A percentile compares a stretch with the other conserved stretches of the same genome.
Conservation (phyloP, 1,140 invertebrate species). For the Drosophila navojoa region DNA sequence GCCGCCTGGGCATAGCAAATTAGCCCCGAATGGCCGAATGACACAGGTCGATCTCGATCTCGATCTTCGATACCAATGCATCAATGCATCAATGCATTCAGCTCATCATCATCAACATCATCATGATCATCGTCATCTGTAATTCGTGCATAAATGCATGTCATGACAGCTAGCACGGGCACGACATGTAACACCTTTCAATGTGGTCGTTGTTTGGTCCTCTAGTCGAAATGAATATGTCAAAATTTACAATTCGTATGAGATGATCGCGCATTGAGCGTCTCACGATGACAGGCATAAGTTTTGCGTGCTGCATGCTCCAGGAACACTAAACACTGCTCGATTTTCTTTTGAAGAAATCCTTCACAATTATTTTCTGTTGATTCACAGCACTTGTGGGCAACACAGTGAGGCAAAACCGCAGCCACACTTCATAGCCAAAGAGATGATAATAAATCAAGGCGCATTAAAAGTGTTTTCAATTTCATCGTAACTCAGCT, state of each 20-base stretch:
- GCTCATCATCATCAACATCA: constrained; percentile 26
- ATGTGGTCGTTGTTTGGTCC: constrained; percentile 44
- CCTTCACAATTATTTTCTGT: constrained; percentile 63
- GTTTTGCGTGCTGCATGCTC: constrained; percentile 28
- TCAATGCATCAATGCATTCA: constrained; percentile 13
- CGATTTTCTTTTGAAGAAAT: constrained; percentile 67
- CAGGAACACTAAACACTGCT: constrained; percentile 10
- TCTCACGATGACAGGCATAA: constrained; percentile 55
- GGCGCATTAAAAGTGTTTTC: constrained; percentile 77
- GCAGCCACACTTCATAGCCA: constrained; percentile 47
- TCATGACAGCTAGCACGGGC: constrained; percentile 63
- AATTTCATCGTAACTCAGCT: constrained; percentile 68
- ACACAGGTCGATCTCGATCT: constrained; percentile 23
- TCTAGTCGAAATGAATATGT: constrained; percentile 75
- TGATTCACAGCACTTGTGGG: constrained; percentile 67
- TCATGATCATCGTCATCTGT: constrained; percentile 1
- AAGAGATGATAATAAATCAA: constrained; percentile 73
- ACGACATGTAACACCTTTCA: constrained; percentile 73
- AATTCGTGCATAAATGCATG: constrained; percentile 76
- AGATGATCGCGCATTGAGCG: constrained; percentile 36
- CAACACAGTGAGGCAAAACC: constrained; percentile 53
- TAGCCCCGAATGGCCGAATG: constrained; percentile 49
- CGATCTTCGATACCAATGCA: constrained; percentile 25
- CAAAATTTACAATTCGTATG: constrained; percentile 75
- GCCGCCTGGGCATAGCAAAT: constrained; percentile 70